phyloP scores from a whole-genome alignment of 2,797 vertebrate genomes.

The Semotilus atromaculatus region DNA sequence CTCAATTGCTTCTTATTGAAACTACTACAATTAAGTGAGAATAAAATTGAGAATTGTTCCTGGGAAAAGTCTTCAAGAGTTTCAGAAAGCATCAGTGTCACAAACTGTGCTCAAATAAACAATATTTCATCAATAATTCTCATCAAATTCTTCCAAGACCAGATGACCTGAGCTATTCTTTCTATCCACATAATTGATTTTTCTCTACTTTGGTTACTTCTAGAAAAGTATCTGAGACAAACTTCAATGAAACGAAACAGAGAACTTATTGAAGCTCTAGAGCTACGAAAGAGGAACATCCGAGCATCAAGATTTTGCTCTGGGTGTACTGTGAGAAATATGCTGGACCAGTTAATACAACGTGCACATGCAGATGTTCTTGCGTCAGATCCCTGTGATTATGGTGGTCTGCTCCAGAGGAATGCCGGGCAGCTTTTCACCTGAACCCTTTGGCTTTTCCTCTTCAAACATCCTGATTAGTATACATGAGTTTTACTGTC shows the following conservation, averaged over 20 bases:
- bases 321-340: neutral
- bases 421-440: conserved; percentile 8
- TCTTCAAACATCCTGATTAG: conserved; percentile 32
- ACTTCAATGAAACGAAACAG: neutral
- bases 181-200: neutral
- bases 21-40: neutral
- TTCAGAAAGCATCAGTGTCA: neutral
- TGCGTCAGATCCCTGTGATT: conserved; percentile 63
- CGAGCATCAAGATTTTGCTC: too few relatives aligned
- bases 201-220: too few relatives aligned
- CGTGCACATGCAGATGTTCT: conserved; percentile 60
- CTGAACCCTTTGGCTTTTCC: conserved; percentile 46
- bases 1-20: neutral
- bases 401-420: conserved; percentile 11
- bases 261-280: neutral
- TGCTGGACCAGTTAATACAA: neutral
- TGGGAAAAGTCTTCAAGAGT: neutral
- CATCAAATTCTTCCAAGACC: neutral
- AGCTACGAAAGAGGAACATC: neutral
- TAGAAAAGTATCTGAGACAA: neutral
- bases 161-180: neutral
- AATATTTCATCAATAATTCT: neutral
- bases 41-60: neutral
- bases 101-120: neutral
- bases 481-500: conserved; percentile 46